Percentiles rank a stretch among this genome's conserved stretches.
phyloP scores from a whole-genome alignment of 2,113 vertebrate species.

The Ammodytes dubius region DNA sequence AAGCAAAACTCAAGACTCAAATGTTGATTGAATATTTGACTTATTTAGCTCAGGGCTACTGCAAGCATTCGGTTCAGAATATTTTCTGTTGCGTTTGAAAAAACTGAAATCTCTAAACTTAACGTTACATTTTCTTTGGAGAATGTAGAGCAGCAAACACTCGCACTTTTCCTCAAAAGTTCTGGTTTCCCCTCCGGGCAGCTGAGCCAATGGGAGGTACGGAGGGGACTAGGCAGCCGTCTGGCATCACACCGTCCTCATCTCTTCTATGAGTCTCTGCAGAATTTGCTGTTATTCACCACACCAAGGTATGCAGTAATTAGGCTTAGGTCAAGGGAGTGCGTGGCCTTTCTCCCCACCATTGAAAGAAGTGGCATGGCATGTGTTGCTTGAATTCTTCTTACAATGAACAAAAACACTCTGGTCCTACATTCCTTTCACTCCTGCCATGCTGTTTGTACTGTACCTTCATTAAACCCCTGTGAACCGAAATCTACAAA shows the following conservation, averaged over 20 bases:
- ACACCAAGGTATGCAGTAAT: conserved; percentile 76
- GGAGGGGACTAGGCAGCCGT: conserved; percentile 48
- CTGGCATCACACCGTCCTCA: conserved; percentile 52
- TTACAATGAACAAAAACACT: conserved; percentile 56
- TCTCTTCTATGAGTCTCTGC: conserved; percentile 29
- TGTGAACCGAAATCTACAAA: too few species aligned
- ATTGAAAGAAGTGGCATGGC: conserved; percentile 38
- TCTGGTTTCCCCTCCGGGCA: conserved; percentile 35
- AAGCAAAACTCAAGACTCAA: conserved; percentile 8
- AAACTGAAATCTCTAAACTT: conserved; percentile 6
- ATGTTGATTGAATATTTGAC: conserved; percentile 23
- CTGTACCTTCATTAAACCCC: conserved; percentile 51
- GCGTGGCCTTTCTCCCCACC: conserved; percentile 42
- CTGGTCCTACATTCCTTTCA: conserved; percentile 20
- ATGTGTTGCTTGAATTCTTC: conserved; percentile 42
- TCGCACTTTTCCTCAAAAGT: conserved; percentile 14
- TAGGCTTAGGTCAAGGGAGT: conserved; percentile 75
- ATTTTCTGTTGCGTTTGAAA: conserved; percentile 4
- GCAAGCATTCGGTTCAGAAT: neutral
- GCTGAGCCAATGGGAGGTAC: conserved; percentile 50
- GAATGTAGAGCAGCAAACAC: conserved; percentile 35
- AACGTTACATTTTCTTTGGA: neutral
- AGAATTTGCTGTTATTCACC: conserved; percentile 51
- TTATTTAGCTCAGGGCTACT: conserved; percentile 8
- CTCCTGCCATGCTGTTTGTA: conserved; percentile 45